Evolutionary conservation across 2,888 invertebrate genomes (phyloP), one percentile per base, ranked within the genome.

Genomic region (Rotaria magnacalcarata): DNA sequence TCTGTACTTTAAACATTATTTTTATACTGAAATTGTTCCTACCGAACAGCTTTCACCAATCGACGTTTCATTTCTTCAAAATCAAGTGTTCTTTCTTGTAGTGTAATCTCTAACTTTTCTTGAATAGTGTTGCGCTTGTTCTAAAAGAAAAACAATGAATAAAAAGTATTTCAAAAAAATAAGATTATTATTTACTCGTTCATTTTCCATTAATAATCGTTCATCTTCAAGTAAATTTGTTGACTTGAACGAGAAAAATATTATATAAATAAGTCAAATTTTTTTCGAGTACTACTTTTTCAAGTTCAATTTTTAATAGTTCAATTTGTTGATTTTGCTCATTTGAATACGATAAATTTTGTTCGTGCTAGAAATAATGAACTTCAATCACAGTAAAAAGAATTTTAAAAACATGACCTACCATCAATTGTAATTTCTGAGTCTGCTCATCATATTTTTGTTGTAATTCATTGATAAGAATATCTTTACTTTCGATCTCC

Each of bases 11-110:
- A 34, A 34, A 50, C 2, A 50, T 5, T 50, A 50, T 50, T 14
- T 50, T 11, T 50, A 11, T 50, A 50, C 10, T 50, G 52, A 54
- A n/a, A 47, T 10, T 4, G 19, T n/a, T 47, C n/a, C n/a, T 47
- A 80, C 80, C 80, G 43, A 47, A 80, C 14, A 24, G 80, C 80
- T 47, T 80, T 80, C 8, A 80, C 11, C 34, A 80, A 47, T n/a
- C 80, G 80, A 47, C 80, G 80, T 80, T 80, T 80, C 80, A 80
- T 80, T 80, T 80, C 80, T 43, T 80, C 80, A n/a, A 80, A 80
- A n/a, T 80, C 80, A 47, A 80, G 47, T 80, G 47, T 80, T 47
- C n/a, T 2, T 80, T 80, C 80, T n/a, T 80, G 10, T n/a, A 80
- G 34, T 67, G 67, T 16, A 34, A 19, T 19, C 34, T 67, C 67